Evolutionary conservation across 2,797 vertebrate genomes (phyloP).

Genomic region (Gymnocypris eckloni): DNA sequence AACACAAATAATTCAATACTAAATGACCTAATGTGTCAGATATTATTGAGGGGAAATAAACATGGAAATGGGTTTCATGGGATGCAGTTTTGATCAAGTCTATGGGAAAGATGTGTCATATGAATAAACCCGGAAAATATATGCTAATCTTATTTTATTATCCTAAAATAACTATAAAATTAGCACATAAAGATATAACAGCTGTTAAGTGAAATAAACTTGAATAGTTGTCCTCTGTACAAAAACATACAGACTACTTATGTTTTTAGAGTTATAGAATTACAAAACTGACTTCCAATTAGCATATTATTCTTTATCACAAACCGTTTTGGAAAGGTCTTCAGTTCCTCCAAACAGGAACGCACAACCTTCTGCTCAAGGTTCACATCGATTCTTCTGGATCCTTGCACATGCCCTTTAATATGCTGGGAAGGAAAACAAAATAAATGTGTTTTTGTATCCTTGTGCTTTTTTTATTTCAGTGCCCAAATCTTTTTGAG

Average conservation of each 20-base stretch:
- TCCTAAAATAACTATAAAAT: neutral
- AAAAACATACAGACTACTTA: neutral
- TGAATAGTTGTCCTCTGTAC: neutral
- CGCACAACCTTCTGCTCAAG: constrained; percentile 75
- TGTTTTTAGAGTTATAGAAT: neutral
- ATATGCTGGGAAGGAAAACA: constrained; percentile 73
- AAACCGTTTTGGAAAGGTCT: constrained; percentile 82
- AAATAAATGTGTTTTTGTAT: neutral
- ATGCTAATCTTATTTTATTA: neutral
- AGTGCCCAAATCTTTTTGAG: neutral
- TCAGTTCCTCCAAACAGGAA: constrained; percentile 79
- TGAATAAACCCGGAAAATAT: neutral
- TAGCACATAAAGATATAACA: neutral
- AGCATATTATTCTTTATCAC: neutral
- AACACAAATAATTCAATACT: neutral
- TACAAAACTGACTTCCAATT: neutral
- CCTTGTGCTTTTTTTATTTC: neutral
- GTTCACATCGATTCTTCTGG: constrained; percentile 74
- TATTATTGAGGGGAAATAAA: neutral
- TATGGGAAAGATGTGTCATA: neutral
- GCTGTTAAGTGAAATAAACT: neutral
- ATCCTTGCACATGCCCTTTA: constrained; percentile 60
- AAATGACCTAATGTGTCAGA: neutral
- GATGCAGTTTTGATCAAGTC: neutral
- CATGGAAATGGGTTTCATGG: neutral